Evolutionary conservation across 2,888 invertebrate genomes (phyloP).

Genomic region (Hecatera dysodea): DNA sequence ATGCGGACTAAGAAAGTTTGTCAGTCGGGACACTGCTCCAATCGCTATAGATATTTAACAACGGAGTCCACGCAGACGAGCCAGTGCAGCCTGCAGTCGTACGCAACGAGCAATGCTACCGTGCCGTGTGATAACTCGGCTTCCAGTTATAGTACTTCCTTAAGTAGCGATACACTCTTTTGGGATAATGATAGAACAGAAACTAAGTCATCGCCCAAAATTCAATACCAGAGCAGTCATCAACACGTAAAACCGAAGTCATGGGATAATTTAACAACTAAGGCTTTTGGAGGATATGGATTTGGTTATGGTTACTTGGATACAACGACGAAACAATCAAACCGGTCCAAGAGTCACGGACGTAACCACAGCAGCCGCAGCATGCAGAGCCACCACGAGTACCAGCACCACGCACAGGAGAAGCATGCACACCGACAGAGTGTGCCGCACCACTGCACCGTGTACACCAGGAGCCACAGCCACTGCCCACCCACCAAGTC

Average conservation of each 20-base stretch:
- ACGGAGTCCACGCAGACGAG: slow-evolving; percentile 93
- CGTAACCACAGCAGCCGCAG: slow-evolving; percentile 91
- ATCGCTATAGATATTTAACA: slow-evolving; percentile 92
- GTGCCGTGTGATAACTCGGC: slow-evolving; percentile 93
- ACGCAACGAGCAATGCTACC: slow-evolving; percentile 94
- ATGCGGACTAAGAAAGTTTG: slow-evolving; percentile 86
- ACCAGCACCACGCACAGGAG: slow-evolving; percentile 83
- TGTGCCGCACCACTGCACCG: slow-evolving; percentile 85
- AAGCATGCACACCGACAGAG: slow-evolving; percentile 88
- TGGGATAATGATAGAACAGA: slow-evolving; percentile 93
- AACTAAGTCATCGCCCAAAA: slow-evolving; percentile 85
- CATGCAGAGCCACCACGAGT: slow-evolving; percentile 89
- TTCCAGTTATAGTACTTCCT: slow-evolving; percentile 95
- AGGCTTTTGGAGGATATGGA: slow-evolving; percentile 96
- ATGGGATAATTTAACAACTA: slow-evolving; percentile 97
- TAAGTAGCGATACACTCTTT: slow-evolving; percentile 96
- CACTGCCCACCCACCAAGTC: slow-evolving; percentile 94
- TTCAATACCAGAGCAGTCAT: slow-evolving; percentile 87
- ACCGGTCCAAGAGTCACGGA: slow-evolving; percentile 86
- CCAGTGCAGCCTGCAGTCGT: slow-evolving; percentile 95
- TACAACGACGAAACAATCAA: slow-evolving; percentile 87
- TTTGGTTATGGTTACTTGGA: slow-evolving; percentile 96
- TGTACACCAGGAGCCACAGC: slow-evolving; percentile 88
- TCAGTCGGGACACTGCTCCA: slow-evolving; percentile 82
- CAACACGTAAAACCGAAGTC: slow-evolving; percentile 94